Base-by-base conservation (phyloP, 2,797 vertebrate genomes). In the Melanotaenia maccullochi region DNA sequence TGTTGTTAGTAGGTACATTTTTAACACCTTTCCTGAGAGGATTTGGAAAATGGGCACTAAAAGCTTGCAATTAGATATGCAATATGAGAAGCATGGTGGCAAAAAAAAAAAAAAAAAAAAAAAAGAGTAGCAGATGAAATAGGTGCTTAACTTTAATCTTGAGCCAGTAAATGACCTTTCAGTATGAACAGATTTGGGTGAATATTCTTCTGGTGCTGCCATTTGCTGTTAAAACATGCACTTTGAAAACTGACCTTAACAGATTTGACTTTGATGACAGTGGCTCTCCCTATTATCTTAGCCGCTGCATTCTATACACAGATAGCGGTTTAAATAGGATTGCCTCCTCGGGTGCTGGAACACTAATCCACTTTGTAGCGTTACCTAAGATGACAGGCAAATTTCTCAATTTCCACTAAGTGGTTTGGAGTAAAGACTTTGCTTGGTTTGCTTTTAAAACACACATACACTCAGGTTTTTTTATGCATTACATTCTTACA, bases 321-420 rank as follows among this genome's bases (percentile, higher is more conserved):
- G 90, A 90, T 91, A 91, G 91, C 80, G 83, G 86, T 85, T 88
- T 87, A 91, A 94, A 93, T 89, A 84, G 90, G 92, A 94, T 94
- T 94, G 94, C 88, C 88, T 91, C 76, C 75, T 60, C 47, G 14
- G 60, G 75, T 82, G 85, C 78, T 52, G 73, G 83, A 76, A 90
- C 84, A 92, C 92, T 93, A 95, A 95, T 94, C 92, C 94, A 93
- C 89, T 94, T 94, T 91, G 86, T 87, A 71, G 86, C 76, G 59
- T 90, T 90, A 81, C 84, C 85, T 83, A 85, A 92, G 78, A 74
- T 81, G 83, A 81, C 71, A 78, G 60, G 74, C 76, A 89, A 73
- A 87, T 79, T 87, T 82, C 81, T 66, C 78, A 84, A 90, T 92
- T 88, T 84, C 68, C 74, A 61, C 44, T 88, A 90, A 93, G 92